These are phyloP conservation scores for Hystrix brachyura DNA, from an alignment of 2,113 vertebrate species.

Conservation along the genomic window DNA sequence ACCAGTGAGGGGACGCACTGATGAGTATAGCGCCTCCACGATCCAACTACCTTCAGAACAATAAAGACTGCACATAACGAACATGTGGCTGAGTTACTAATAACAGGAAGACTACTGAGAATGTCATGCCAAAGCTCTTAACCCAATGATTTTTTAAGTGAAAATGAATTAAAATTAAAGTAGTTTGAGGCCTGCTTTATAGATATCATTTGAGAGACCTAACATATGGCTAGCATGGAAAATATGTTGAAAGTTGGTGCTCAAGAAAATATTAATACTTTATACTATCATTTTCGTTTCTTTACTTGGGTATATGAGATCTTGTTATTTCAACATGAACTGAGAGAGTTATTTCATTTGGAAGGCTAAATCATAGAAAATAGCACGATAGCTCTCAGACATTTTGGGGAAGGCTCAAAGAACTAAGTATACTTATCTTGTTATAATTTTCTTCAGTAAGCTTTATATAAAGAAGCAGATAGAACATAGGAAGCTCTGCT, in stretches of 20 bases:
- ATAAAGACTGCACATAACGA: background rate
- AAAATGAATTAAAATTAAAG: constrained; percentile 60
- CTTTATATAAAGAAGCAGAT: background rate
- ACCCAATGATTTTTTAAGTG: background rate
- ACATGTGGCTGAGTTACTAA: background rate
- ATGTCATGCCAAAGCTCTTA: background rate
- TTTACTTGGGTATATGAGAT: background rate
- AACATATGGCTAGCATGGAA: background rate
- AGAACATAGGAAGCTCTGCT: background rate
- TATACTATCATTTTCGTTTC: constrained; percentile 13
- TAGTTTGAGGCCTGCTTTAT: background rate
- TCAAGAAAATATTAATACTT: constrained; percentile 8
- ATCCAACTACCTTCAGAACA: background rate
- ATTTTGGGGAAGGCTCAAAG: background rate
- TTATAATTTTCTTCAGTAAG: background rate
- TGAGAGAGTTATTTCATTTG: background rate
- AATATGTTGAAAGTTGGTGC: background rate
- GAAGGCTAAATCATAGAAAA: constrained; percentile 1
- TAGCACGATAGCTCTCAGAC: background rate
- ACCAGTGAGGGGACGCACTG: background rate
- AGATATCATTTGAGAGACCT: background rate
- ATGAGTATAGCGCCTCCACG: background rate
- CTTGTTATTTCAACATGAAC: background rate
- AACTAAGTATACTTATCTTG: background rate
- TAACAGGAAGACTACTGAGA: background rate